Base-by-base conservation (phyloP, 1,140 invertebrate species). In the Leptinotarsa lineolata region DNA sequence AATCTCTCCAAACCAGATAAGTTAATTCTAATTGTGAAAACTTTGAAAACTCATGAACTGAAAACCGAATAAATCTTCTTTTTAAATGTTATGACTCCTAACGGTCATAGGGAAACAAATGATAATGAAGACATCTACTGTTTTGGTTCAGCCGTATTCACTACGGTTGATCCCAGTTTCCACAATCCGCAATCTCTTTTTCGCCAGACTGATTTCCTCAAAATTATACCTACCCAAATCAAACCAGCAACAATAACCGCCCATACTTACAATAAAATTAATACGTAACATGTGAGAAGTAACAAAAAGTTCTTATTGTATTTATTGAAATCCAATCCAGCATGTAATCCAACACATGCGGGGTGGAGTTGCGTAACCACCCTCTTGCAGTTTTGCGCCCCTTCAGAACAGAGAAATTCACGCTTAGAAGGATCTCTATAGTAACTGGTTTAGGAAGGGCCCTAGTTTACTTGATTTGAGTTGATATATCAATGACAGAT, bases 401-500 rank as follows among this genome's bases (percentile, higher is more conserved):
- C 68, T 73, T 77, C 67, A 60, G 72, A 77, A 72, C 76, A 77
- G 68, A 75, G 74, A 75, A 74, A 74, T 83, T 83, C 79, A 77
- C 82, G 81, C 81, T 81, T 74, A 77, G 77, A 44, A 78, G 79
- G 74, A 75, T 79, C 78, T 82, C 80, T 81, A 83, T 83, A 72
- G 74, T 83, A 82, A 83, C 79, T 78, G 78, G 81, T 81, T 81
- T 83, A 82, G 80, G 80, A 71, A 77, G 75, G 71, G 70, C 81
- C 77, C 79, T 74, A 75, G 77, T 82, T 83, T 81, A 76, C 79
- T 80, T 81, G 80, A 83, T 83, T 83, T 79, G 71, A 77, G 74
- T 75, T 76, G 74, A 76, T 77, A 82, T 82, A 83, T 83, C 83
- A 80, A 73, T 83, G 81, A 81, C 83, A 84, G 83, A 84, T 84